phyloP scores from a whole-genome alignment of 2,113 vertebrate genomes.

The Peromyscus californicus region DNA sequence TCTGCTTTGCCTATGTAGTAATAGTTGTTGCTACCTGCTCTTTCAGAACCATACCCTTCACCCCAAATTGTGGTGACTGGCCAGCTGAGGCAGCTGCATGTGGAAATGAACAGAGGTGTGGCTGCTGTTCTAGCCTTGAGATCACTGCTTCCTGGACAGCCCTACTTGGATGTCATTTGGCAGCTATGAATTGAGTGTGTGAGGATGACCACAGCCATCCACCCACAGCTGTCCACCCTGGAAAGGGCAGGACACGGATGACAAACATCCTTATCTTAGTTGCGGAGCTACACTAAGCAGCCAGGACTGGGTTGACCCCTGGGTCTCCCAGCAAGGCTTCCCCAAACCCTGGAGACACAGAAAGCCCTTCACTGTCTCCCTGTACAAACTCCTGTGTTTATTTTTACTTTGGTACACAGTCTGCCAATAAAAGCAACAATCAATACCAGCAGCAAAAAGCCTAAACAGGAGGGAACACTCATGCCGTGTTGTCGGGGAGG shows the following conservation, averaged over 20 bases:
- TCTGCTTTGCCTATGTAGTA: slow-evolving; percentile 1
- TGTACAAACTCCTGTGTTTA: slow-evolving; percentile 7
- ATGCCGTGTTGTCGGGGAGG: neutral
- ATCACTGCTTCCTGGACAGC: slow-evolving; percentile 55
- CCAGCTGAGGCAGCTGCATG: slow-evolving; percentile 19
- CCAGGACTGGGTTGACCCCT: neutral
- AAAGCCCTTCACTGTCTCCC: slow-evolving; percentile 4
- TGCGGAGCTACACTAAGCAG: neutral
- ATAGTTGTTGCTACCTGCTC: neutral
- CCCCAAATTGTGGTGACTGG: slow-evolving; percentile 61
- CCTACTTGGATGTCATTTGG: neutral
- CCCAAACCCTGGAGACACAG: neutral
- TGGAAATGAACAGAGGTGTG: slow-evolving; percentile 32
- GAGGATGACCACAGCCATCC: neutral
- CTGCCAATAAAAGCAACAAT: slow-evolving; percentile 73
- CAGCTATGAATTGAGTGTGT: slow-evolving; percentile 18
- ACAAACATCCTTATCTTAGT: slow-evolving; percentile 40
- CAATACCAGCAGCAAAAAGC: slow-evolving; percentile 55
- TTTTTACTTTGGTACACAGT: slow-evolving; percentile 59
- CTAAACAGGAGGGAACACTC: slow-evolving; percentile 15
- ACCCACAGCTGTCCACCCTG: neutral
- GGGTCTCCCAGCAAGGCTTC: neutral
- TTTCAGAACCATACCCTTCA: slow-evolving; percentile 28
- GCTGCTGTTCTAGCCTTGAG: neutral
- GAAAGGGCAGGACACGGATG: neutral